Evolutionary conservation across 2,113 vertebrate species (phyloP).

Genomic region (Oreotrochilus melanogaster): DNA sequence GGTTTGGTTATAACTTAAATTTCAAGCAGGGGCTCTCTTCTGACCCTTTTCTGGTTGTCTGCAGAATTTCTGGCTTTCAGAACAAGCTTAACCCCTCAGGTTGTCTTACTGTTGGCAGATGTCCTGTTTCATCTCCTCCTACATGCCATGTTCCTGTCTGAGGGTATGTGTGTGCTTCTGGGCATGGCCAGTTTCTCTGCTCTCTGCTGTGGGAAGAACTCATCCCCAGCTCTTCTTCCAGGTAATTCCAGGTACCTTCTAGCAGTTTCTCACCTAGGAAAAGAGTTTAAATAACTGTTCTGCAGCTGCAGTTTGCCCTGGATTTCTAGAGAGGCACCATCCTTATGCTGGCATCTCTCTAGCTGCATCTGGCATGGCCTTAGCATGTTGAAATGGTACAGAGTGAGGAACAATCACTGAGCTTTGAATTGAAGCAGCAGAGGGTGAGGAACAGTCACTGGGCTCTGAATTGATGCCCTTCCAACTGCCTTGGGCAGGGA

Average conservation of each 20-base stretch:
- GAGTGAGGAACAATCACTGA: background rate
- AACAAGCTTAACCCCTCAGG: background rate
- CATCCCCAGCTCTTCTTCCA: background rate
- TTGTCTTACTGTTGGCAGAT: background rate
- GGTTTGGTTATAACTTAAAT: background rate
- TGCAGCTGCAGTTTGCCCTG: background rate
- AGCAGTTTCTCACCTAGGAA: background rate
- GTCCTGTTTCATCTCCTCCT: accelerated
- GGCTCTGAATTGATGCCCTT: background rate
- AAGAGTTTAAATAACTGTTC: background rate
- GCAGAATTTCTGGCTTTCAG: background rate
- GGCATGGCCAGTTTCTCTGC: background rate
- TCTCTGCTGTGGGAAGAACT: background rate
- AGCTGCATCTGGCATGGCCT: background rate
- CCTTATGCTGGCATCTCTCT: background rate
- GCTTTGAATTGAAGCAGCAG: background rate
- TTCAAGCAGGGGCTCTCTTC: background rate
- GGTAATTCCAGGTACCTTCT: background rate
- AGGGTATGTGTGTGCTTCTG: background rate
- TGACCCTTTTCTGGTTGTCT: background rate
- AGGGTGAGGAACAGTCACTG: background rate
- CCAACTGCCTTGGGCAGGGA: too few relatives aligned
- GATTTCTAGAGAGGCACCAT: background rate
- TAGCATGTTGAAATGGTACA: background rate
- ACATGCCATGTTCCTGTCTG: accelerated